These are phyloP conservation scores for Trialeurodes vaporariorum DNA, from an alignment of 1,140 invertebrate species.

Conservation along the genomic window DNA sequence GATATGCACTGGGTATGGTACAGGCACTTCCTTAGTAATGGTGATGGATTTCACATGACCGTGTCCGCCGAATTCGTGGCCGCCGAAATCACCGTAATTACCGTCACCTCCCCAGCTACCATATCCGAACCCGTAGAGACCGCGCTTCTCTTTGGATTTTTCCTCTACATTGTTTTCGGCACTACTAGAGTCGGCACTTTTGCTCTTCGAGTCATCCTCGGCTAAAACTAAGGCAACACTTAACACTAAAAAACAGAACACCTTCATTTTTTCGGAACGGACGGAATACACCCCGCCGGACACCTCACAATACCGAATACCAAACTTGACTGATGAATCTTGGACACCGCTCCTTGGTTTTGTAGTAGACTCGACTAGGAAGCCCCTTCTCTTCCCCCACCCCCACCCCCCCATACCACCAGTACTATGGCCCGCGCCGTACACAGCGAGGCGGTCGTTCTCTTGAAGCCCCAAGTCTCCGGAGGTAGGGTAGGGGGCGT, in stretches of 20 bases:
- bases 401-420: too few species aligned
- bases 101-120: slow-evolving; percentile 7
- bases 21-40: slow-evolving; percentile 19
- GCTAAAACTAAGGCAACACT: not conserved
- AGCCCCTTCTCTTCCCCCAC: not conserved
- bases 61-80: slow-evolving; percentile 10
- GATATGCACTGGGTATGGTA: slow-evolving; percentile 17
- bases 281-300: too few species aligned
- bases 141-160: slow-evolving; percentile 13
- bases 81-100: slow-evolving; percentile 2
- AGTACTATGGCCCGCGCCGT: too few species aligned
- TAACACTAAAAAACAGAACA: not conserved
- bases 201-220: not conserved
- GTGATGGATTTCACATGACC: slow-evolving; percentile 21
- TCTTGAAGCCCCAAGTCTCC: too few species aligned
- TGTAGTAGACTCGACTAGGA: not conserved
- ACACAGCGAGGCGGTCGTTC: too few species aligned
- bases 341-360: not conserved
- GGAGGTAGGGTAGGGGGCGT: not conserved
- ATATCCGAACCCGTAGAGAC: slow-evolving; percentile 17
- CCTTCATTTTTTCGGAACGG: not conserved
- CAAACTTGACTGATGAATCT: not conserved
- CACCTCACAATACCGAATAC: not conserved
- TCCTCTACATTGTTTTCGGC: slow-evolving; percentile 2
- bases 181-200: slow-evolving; percentile 1